A percentile compares a stretch with the other conserved stretches of the same genome.
These are phyloP conservation scores for Panthera leo DNA, from an alignment of 2,113 vertebrate genomes.

Conservation along the genomic window DNA sequence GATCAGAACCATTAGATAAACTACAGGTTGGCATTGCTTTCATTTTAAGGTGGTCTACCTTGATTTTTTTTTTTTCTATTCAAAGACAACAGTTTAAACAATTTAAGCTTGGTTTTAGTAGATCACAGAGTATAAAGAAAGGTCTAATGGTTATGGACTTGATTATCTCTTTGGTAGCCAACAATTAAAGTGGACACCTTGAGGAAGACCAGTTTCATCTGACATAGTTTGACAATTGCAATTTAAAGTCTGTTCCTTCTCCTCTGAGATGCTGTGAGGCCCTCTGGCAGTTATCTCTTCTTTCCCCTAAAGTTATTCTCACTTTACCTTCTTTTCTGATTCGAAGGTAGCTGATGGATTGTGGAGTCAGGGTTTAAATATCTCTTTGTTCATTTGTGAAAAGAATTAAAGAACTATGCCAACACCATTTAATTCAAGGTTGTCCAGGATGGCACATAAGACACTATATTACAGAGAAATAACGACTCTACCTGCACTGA, in stretches of 20 bases:
- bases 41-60: neutral
- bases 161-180: neutral
- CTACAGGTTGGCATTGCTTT: neutral
- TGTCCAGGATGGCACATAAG: neutral
- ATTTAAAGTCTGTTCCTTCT: neutral
- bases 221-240: neutral
- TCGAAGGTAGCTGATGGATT: neutral
- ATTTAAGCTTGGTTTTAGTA: neutral
- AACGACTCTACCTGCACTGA: neutral
- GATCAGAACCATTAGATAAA: neutral
- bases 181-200: neutral
- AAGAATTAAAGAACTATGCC: neutral
- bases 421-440: neutral
- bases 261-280: neutral
- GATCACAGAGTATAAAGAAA: neutral
- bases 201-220: neutral
- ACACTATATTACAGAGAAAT: neutral
- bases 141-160: neutral
- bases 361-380: neutral
- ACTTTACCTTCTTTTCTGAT: neutral
- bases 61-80: neutral
- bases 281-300: neutral
- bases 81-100: neutral
- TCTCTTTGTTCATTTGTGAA: neutral
- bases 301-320: neutral